Base-by-base conservation (phyloP, 2,113 vertebrate species). In the Gymnogyps californianus region DNA sequence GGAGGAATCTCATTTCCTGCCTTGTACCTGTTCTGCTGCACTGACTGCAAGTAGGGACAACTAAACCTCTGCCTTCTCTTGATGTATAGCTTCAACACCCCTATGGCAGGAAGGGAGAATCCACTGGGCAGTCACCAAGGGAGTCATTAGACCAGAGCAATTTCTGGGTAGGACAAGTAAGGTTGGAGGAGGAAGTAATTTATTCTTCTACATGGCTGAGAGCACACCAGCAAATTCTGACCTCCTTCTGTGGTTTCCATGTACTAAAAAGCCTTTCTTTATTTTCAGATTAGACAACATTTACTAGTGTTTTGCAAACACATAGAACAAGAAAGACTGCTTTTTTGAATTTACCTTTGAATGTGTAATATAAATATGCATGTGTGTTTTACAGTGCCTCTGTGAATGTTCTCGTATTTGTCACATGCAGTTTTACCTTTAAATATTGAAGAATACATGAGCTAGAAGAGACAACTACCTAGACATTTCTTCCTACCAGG, bases 291-390 rank as follows among this genome's bases (percentile, higher is more conserved):
- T 38, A n/a, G 46, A 12, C 34, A 92, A 26, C 4, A 2, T 34
- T 67, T 81, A 17, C 14, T 26, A 8, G 18, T 0, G 0, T 91
- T 89, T 79, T 52, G 25, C 0, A 22, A 55, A 51, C n/a, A 46
- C 4, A 2, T 1, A 34, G 38, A 72, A 32, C 12, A 67, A n/a
- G 17, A 58, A 71, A n/a, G 4, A 9, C 25, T 0, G 0, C 3
- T 66, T 49, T 40, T 89, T 31, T 13, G 13, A 88, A 19, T 77
- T 89, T 89, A 55, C 77, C n/a, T 83, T 62, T 78, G 32, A 40
- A 44, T 49, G 24, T 57, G 16, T 67, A 13, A 34, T 55, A 58
- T 38, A 81, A 78, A 70, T 47, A n/a, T 18, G 5, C 17, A 6
- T 40, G 14, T 52, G 17, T 67, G 15, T 78, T 92, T 93, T 77